These are phyloP conservation scores for Tetramorium alpestre DNA, from an alignment of 1,140 invertebrate genomes.

Conservation along the genomic window DNA sequence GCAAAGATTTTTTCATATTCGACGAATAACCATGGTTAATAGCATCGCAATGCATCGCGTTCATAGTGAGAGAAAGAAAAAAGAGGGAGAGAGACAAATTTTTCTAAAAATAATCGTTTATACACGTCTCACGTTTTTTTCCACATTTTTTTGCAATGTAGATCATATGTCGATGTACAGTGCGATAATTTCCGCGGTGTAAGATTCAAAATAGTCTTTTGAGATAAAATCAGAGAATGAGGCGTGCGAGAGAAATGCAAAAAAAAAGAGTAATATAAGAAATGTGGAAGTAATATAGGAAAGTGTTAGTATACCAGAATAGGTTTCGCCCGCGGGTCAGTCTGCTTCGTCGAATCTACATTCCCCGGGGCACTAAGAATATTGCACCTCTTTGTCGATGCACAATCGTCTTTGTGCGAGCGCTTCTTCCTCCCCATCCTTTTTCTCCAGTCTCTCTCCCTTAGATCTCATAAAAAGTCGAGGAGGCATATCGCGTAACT, in stretches of 20 bases:
- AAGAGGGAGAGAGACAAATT: neutral
- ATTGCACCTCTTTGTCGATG: constrained; percentile 56
- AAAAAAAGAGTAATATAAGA: constrained; percentile 11
- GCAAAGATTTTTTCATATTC: constrained; percentile 9
- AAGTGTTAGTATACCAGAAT: constrained; percentile 14
- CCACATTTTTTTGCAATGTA: neutral
- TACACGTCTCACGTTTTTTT: neutral
- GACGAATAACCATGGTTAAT: neutral
- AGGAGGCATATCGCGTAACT: neutral
- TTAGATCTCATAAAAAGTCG: constrained; percentile 26
- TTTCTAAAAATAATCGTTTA: neutral
- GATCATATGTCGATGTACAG: neutral
- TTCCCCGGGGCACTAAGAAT: constrained; percentile 61
- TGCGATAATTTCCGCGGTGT: neutral
- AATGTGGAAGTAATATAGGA: constrained; percentile 38
- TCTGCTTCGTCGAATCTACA: constrained; percentile 56
- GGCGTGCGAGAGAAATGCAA: neutral
- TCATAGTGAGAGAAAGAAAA: neutral
- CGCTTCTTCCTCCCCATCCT: neutral
- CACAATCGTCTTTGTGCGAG: constrained; percentile 49
- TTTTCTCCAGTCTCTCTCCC: neutral
- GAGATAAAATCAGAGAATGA: neutral
- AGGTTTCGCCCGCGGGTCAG: constrained; percentile 45
- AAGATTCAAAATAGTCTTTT: neutral
- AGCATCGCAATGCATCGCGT: neutral